Evolutionary conservation across 2,888 invertebrate species (phyloP).

Genomic region (Callyntrura guangdongensis): DNA sequence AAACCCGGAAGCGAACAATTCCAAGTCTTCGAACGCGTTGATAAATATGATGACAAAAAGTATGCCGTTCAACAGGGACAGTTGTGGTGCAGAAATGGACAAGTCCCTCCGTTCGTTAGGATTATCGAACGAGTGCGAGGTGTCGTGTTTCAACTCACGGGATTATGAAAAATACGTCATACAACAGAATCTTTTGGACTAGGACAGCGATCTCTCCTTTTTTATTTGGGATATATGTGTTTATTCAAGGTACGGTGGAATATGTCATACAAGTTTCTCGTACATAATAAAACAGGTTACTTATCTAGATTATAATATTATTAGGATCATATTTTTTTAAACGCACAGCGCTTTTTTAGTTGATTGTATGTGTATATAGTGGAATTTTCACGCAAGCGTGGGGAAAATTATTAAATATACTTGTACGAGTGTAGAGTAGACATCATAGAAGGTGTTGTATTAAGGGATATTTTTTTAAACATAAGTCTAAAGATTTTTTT

Average conservation of each 20-base stretch:
- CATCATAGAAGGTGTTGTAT: background rate
- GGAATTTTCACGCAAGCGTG: conserved; percentile 10
- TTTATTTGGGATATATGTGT: background rate
- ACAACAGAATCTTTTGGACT: too few species aligned
- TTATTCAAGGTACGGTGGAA: conserved; percentile 6
- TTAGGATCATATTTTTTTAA: conserved; percentile 1
- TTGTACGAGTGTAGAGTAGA: background rate
- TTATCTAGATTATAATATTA: background rate
- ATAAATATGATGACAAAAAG: background rate
- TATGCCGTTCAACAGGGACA: background rate
- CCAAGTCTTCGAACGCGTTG: conserved; percentile 33
- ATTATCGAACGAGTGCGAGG: conserved; percentile 17
- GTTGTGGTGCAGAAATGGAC: background rate
- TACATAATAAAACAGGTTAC: background rate
- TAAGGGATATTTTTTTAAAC: background rate
- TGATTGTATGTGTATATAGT: background rate
- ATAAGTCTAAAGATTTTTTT: background rate
- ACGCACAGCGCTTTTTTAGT: conserved; percentile 25
- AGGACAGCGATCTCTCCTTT: too few species aligned
- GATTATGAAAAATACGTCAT: conserved; percentile 29
- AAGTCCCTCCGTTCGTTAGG: background rate
- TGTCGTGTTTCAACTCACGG: conserved; percentile 29
- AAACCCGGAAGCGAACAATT: conserved; percentile 14
- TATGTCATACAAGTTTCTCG: background rate
- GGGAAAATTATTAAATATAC: too few species aligned